phyloP scores from a whole-genome alignment of 1,140 invertebrate species.

The Ooceraea biroi region DNA sequence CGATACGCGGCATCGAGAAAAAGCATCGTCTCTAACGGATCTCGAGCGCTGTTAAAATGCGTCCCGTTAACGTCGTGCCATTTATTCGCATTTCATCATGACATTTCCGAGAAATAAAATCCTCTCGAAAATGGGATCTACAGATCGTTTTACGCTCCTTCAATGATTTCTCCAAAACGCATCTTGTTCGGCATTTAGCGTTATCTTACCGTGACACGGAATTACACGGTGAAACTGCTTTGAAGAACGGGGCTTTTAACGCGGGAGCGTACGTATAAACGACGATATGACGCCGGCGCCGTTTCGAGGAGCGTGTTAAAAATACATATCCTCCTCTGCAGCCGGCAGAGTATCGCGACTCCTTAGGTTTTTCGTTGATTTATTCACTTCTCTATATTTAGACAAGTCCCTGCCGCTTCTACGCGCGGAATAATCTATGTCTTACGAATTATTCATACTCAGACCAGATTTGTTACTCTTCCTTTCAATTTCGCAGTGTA shows the following conservation, averaged over 20 bases:
- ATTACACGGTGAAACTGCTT: background rate
- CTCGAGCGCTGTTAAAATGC: background rate
- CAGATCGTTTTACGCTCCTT: background rate
- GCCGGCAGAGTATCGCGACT: background rate
- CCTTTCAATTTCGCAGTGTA: slow-evolving; percentile 22
- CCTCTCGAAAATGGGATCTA: background rate
- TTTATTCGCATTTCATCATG: background rate
- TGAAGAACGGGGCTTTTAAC: slow-evolving; percentile 38
- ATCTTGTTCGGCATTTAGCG: background rate
- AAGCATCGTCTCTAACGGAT: background rate
- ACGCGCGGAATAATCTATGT: slow-evolving; percentile 11
- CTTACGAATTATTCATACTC: slow-evolving; percentile 32
- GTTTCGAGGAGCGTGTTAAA: slow-evolving; percentile 51
- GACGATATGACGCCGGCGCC: background rate
- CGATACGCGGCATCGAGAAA: background rate
- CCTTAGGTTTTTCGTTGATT: slow-evolving; percentile 36
- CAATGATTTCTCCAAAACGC: background rate
- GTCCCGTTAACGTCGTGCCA: no score
- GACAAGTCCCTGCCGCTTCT: background rate
- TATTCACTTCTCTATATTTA: slow-evolving; percentile 36
- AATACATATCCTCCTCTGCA: slow-evolving; percentile 39
- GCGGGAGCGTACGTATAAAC: slow-evolving; percentile 22
- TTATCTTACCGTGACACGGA: slow-evolving; percentile 4
- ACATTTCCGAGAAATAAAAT: background rate
- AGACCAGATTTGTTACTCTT: background rate